These are phyloP conservation scores for Sebastes itinus DNA, from an alignment of 2,797 vertebrate genomes.

Conservation along the genomic window DNA sequence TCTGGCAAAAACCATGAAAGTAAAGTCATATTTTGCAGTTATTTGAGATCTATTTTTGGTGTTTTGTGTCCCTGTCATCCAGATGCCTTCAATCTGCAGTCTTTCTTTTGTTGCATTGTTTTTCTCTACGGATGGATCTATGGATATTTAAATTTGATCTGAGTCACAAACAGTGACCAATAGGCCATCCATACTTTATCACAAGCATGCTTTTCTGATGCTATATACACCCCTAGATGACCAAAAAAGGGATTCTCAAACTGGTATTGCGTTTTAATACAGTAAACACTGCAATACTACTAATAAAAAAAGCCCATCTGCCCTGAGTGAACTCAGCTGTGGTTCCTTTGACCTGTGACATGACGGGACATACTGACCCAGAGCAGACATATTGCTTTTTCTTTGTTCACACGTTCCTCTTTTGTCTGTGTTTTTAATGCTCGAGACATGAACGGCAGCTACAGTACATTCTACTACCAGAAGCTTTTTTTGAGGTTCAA, in stretches of 20 bases:
- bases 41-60: not conserved
- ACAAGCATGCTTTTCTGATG: constrained; percentile 66
- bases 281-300: constrained; percentile 68
- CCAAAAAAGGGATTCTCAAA: constrained; percentile 35
- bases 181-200: constrained; percentile 36
- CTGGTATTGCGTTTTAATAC: constrained; percentile 54
- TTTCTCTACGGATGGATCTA: not conserved
- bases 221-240: constrained; percentile 55
- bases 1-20: not conserved
- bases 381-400: constrained; percentile 75
- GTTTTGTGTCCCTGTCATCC: constrained; percentile 30
- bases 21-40: not conserved
- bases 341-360: constrained; percentile 34
- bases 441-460: constrained; percentile 69
- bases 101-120: not conserved
- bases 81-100: constrained; percentile 6
- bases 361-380: constrained; percentile 17
- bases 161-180: constrained; percentile 23
- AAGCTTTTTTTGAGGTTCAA: constrained; percentile 65
- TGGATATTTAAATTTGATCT: constrained; percentile 4
- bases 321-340: constrained; percentile 19
- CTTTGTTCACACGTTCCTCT: constrained; percentile 55
- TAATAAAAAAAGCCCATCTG: constrained; percentile 38
- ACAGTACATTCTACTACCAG: constrained; percentile 75
- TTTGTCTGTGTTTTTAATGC: constrained; percentile 49